Base-by-base conservation (phyloP, 2,113 vertebrate species). In the Ctenomys sociabilis region DNA sequence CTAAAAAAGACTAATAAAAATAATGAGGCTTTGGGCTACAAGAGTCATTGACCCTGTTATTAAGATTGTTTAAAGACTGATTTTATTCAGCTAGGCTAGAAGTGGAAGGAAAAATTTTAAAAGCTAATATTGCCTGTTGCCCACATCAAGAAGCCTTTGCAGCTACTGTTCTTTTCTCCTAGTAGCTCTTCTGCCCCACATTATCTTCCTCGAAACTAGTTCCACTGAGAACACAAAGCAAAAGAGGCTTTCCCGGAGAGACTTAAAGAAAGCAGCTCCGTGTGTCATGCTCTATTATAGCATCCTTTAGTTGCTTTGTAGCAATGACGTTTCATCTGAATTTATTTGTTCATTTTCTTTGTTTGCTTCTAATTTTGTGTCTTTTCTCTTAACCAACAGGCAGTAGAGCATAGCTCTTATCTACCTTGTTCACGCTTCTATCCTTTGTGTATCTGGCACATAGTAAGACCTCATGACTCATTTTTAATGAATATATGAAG, bases 1-100 rank as follows among this genome's bases (percentile, higher is more conserved):
- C 43, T 54, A 75, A 88, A 96, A 96, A 93, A 70, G 57, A 52
- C 26, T 86, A 90, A 63, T n/a, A 52, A 49, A 82, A 68, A 85
- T 7, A 17, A 68, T 0, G 10, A n/a, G 14, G 14, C 59, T 22
- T 57, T 89, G 78, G 30, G 22, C 82, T 95, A 70, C 52, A 11
- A 88, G 32, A 68, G 14, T 61, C 93, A 66, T 54, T 52, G 63
- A 57, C 70, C 59, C 30, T 85, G 49, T 70, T 93, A 52, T 30
- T 83, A 59, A 43, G 21, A 64, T 10, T 59, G n/a, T 64, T 64
- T 84, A 57, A 66, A 95, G 92, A n/a, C 45, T n/a, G 37, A n/a
- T 49, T 90, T 70, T 90, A 89, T 83, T 86, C 73, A 87, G 35
- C 28, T 43, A 90, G 93, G 40, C 54, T 80, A 84, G 68, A 30